These are phyloP conservation scores for Numenius arquata DNA, from an alignment of 2,113 vertebrate species.

Conservation along the genomic window DNA sequence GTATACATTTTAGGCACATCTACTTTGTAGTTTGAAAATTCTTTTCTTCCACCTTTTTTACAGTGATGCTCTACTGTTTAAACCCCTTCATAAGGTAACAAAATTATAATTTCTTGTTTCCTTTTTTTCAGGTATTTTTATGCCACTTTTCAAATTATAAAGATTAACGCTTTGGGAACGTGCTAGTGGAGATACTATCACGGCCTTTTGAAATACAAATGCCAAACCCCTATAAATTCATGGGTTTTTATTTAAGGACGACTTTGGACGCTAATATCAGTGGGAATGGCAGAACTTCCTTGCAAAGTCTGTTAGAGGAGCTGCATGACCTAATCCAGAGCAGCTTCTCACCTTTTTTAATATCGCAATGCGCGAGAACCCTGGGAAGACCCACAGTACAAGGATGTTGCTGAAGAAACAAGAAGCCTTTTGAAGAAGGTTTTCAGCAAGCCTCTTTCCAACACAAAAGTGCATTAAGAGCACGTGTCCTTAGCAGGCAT, in stretches of 20 bases:
- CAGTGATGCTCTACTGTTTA: not conserved
- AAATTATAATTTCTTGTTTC: not conserved
- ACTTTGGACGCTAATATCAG: not conserved
- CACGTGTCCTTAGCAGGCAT: not conserved
- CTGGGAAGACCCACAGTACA: not conserved
- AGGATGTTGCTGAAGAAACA: not conserved
- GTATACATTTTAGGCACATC: not conserved
- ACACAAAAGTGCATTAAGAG: not conserved
- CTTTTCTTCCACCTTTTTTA: not conserved
- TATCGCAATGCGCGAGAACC: not conserved
- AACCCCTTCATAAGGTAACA: not conserved
- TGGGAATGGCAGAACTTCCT: not conserved
- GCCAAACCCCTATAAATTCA: not conserved
- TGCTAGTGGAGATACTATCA: not conserved
- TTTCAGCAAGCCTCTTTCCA: not conserved
- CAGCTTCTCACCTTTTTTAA: not conserved
- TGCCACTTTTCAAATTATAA: not conserved
- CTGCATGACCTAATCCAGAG: not conserved
- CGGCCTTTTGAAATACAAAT: not conserved
- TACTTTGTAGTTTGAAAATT: not conserved
- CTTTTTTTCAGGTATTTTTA: not conserved
- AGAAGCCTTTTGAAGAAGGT: not conserved
- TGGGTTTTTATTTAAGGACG: not conserved
- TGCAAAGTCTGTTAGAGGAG: not conserved
- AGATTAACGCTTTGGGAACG: not conserved